Conservation (phyloP, 2,888 invertebrate species). For the Resseliella maxima region DNA sequence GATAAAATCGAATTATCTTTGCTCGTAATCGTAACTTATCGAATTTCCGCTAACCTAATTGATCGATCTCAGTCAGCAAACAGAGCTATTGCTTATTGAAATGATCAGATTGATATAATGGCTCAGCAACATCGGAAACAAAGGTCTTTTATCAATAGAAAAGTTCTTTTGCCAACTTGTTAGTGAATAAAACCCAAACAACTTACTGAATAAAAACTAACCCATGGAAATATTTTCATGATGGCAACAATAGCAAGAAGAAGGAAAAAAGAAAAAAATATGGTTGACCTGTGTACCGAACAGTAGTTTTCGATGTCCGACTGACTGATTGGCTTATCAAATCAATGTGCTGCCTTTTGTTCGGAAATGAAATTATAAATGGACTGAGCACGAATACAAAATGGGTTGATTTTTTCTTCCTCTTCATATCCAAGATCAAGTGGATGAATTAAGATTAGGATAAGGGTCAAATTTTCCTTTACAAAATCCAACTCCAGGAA, state of each 20-base stretch:
- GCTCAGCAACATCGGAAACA: background rate
- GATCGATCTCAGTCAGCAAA: background rate
- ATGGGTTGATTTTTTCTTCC: background rate
- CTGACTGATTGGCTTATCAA: background rate
- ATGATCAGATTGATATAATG: background rate
- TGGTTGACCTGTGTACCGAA: background rate
- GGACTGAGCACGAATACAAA: background rate
- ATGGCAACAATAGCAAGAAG: background rate
- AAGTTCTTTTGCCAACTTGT: background rate
- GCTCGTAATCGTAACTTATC: slow-evolving; percentile 4
- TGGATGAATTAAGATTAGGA: background rate
- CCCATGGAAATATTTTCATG: background rate
- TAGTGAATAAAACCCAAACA: background rate
- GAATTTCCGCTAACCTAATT: background rate
- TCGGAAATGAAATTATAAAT: background rate
- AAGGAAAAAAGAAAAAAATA: background rate
- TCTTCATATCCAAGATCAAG: background rate
- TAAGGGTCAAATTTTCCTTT: background rate
- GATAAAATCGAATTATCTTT: background rate
- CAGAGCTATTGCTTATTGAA: background rate
- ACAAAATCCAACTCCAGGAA: background rate
- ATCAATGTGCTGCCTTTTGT: background rate
- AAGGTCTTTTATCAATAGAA: background rate
- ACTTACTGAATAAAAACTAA: background rate
- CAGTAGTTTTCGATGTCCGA: background rate